Evolutionary conservation across 2,113 vertebrate genomes (phyloP), one percentile per base, ranked within the genome.

Genomic region (Gadus macrocephalus): DNA sequence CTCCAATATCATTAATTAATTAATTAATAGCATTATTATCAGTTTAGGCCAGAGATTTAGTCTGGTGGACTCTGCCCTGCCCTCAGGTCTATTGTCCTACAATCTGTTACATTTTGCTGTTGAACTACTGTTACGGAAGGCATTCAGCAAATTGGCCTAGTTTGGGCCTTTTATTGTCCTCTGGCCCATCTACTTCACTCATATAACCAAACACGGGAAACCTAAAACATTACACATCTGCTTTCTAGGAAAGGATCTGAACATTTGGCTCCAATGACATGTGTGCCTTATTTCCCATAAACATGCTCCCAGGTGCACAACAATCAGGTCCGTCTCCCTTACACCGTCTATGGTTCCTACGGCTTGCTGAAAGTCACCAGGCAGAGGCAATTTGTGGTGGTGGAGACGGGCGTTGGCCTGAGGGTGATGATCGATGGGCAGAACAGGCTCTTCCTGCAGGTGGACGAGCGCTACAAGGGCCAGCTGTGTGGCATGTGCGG

Each of bases 401-500:
- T 92, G 73, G 83, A 86, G 56, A 87, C 91, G 0, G 68, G 77
- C 49, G 91, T 94, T 79, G 93, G 93, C 62, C 82, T 94, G n/a
- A 81, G 81, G 67, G 76, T 93, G 17, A 62, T 79, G 20, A 85
- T 92, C 22, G 89, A 92, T 60, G 83, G 87, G 8, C 64, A 90
- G 62, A 74, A 87, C 64, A 83, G 91, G 49, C 80, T 94, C 14
- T 91, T 92, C 76, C 81, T 94, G 25, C 88, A 88, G 63, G 87
- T 93, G 35, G 91, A 92, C 60, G 93, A 94, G 60, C 79, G 80
- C 28, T 88, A 91, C 86, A 81, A 76, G 69, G 91, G 87, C 22
- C 78, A 84, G 55, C 68, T 92, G 58, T 93, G 92, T 6, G 93
- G 93, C 25, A 75, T 94, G 19, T 93, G 93, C 53, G 93, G 93